Evolutionary conservation across 2,888 invertebrate genomes (phyloP).

Genomic region (Strigamia maritima): DNA sequence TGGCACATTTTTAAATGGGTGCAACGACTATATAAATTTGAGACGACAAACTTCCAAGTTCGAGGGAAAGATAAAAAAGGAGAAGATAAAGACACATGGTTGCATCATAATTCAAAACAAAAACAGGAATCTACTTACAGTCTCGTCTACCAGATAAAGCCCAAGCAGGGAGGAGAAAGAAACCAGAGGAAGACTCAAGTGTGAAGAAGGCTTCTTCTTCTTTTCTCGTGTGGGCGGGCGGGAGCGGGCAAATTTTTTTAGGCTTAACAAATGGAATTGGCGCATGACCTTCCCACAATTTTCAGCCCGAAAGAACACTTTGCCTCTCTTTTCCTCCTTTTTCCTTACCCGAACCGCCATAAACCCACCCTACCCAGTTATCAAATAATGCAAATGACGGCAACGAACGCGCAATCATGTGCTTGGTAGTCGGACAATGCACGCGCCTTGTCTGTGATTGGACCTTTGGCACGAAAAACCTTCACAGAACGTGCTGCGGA

Average conservation of each 20-base stretch:
- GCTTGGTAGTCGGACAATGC: slow-evolving; percentile 38
- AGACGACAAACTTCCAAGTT: not conserved
- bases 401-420: slow-evolving; percentile 39
- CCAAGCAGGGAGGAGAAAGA: not conserved
- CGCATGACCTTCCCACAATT: slow-evolving; percentile 16
- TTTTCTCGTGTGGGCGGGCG: not conserved
- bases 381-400: slow-evolving; percentile 40
- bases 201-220: not conserved
- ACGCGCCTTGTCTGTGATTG: slow-evolving; percentile 39
- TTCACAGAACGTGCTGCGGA: slow-evolving; percentile 29
- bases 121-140: slow-evolving; percentile 27
- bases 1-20: not conserved
- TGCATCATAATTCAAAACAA: slow-evolving; percentile 18
- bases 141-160: not conserved
- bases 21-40: not conserved
- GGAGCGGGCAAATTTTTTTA: not conserved
- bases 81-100: not conserved
- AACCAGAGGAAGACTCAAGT: slow-evolving; percentile 1
- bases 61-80: not conserved
- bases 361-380: slow-evolving; percentile 35
- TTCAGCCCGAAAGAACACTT: slow-evolving; percentile 26
- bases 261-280: not conserved
- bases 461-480: slow-evolving; percentile 37
- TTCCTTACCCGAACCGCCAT: slow-evolving; percentile 26
- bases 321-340: slow-evolving; percentile 24